Percentiles rank a stretch among this genome's conserved stretches.
These are phyloP conservation scores for Circaetus cinerascens DNA, from an alignment of 2,113 vertebrate species.

Conservation along the genomic window DNA sequence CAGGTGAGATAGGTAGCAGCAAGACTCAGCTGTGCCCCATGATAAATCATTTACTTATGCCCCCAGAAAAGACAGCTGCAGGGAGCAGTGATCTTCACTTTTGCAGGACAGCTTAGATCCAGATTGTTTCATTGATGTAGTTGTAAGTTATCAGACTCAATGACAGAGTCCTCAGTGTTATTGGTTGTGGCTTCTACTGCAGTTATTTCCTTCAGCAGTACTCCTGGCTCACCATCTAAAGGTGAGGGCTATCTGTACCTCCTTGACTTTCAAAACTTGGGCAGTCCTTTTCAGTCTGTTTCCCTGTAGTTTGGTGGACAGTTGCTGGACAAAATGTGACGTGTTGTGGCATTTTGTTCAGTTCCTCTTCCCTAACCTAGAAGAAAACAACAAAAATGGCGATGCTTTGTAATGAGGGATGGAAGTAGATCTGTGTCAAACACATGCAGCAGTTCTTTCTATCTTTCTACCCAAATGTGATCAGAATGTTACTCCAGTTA, in stretches of 20 bases:
- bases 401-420: not conserved
- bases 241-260: not conserved
- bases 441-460: not conserved
- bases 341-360: constrained; percentile 64
- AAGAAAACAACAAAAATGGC: not conserved
- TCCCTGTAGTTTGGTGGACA: not conserved
- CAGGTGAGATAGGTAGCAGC: not conserved
- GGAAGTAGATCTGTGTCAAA: not conserved
- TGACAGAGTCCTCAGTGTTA: not conserved
- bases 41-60: not conserved
- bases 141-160: constrained; percentile 46
- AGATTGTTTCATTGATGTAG: not conserved
- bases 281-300: not conserved
- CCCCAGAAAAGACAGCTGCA: not conserved
- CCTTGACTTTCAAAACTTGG: not conserved
- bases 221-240: not conserved
- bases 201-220: not conserved
- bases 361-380: constrained; percentile 75
- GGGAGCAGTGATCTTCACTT: not conserved
- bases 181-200: not conserved
- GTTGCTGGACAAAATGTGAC: not conserved
- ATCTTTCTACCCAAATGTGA: not conserved
- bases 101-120: not conserved
- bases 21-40: not conserved
- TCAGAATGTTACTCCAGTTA: not conserved